Evolutionary conservation across 1,140 invertebrate species (phyloP), one percentile per base, ranked within the genome.

Genomic region (Aphelenchoides besseyi): DNA sequence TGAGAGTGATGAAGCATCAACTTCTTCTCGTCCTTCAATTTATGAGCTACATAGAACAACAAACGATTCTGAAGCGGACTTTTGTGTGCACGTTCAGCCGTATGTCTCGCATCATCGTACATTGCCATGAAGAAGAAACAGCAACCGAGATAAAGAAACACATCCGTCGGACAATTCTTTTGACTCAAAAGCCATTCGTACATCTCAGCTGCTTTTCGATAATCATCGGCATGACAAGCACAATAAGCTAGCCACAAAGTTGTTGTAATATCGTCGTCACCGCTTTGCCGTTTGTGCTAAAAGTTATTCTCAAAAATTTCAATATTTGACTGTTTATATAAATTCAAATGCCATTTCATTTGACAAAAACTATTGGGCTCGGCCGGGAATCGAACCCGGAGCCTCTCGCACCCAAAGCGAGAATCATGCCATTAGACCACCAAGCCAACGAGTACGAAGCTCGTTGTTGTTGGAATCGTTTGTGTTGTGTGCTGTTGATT

Each of bases 111-210:
- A 79, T 91, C 89, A 61, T 88, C 87, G 79, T 92, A 91, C 88
- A 91, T 90, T 83, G 94, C 95, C 70, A 97, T 87, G 82, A 93
- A 96, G 85, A 98, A 98, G 85, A 93, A 93, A 85, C 93, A 96
- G 69, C 95, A 95, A 3, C 92, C 93, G 2, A 96, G 86, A 87
- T 94, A 94, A 2, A 91, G 88, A 48, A 87, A 86, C 2, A 92
- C 80, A 76, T 88, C 87, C 3, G 9, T 28, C 1, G 74, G 78
- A 23, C 68, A 68, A 36, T 77, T 33, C 41, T 78, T 78, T 66
- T 77, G 61, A 78, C 70, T 48, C 55, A 67, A 28, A 59, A 71
- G 1, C 90, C 78, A 5, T 81, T 85, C 74, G 89, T 87, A 83
- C 91, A 95, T 88, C 29, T 90, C 88, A n/a, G 93, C 87, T 0